A percentile compares a stretch with the other conserved stretches of the same genome.
These are phyloP conservation scores for Gadus macrocephalus DNA, from an alignment of 2,113 vertebrate species.

Conservation along the genomic window DNA sequence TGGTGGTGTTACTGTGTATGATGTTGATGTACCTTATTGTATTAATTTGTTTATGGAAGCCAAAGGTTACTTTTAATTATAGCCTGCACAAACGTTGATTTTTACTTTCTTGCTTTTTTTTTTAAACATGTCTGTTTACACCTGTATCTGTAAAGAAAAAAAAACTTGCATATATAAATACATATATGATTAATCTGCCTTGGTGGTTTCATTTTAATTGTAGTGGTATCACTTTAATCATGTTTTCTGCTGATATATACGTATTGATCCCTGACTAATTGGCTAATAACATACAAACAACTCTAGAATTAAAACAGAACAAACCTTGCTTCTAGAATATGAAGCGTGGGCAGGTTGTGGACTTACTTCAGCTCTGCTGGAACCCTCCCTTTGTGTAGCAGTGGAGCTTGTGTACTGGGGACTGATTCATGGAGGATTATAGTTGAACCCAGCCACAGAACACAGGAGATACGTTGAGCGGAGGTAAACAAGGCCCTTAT, in stretches of 20 bases:
- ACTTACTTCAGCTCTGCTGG: constrained; percentile 35
- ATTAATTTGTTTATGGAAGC: constrained; percentile 59
- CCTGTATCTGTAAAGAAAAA: constrained; percentile 64
- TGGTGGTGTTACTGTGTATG: constrained; percentile 45
- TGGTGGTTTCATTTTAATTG: neutral
- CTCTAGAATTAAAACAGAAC: no score
- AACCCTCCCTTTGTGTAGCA: constrained; percentile 52
- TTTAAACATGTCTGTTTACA: constrained; percentile 72
- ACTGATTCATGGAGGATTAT: constrained; percentile 33
- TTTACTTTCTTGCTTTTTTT: constrained; percentile 53
- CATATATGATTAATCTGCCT: constrained; percentile 63
- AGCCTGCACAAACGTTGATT: constrained; percentile 62
- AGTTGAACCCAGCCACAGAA: neutral
- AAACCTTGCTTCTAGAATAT: neutral
- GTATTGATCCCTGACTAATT: neutral
- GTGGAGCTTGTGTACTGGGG: constrained; percentile 21
- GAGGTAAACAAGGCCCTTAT: constrained; percentile 45
- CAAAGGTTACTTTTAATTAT: constrained; percentile 68
- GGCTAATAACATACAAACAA: neutral
- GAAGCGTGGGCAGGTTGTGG: neutral
- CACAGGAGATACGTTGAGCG: constrained; percentile 12
- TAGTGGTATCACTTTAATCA: constrained; percentile 47
- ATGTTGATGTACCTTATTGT: constrained; percentile 47
- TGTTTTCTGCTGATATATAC: constrained; percentile 2
- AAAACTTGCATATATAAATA: constrained; percentile 75